A percentile compares a stretch with the other conserved stretches of the same genome.
phyloP scores from a whole-genome alignment of 2,888 invertebrate species.

The Parapristionchus giblindavisi region DNA sequence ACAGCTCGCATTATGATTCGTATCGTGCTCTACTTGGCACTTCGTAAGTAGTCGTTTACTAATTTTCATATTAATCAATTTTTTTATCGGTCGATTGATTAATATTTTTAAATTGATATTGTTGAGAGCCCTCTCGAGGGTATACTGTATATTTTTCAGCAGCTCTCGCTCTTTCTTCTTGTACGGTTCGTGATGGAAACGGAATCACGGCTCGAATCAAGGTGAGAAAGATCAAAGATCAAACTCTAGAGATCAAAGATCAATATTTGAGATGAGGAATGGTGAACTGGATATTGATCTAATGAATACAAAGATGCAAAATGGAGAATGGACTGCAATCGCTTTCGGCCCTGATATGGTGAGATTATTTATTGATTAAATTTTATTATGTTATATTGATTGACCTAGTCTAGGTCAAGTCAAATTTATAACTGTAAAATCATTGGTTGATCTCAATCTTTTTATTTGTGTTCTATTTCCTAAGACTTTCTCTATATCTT shows the following conservation, averaged over 20 bases:
- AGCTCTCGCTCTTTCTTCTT: neutral
- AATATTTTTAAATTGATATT: neutral
- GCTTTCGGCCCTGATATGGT: constrained; percentile 36
- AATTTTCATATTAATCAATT: neutral
- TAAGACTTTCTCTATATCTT: no score
- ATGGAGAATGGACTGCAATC: constrained; percentile 20
- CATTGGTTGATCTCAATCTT: no score
- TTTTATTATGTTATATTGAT: no score
- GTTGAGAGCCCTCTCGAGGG: no score
- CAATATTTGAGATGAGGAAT: constrained; percentile 14
- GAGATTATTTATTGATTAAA: no score
- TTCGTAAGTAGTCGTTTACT: neutral
- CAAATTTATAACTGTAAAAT: no score
- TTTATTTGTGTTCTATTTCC: no score
- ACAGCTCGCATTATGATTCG: constrained; percentile 13
- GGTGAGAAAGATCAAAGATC: neutral
- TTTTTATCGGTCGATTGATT: neutral
- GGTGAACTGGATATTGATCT: constrained; percentile 34
- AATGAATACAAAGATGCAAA: constrained; percentile 15
- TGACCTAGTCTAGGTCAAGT: no score
- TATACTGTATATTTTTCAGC: constrained; percentile 21
- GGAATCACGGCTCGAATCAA: constrained; percentile 29
- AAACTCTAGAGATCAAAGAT: neutral
- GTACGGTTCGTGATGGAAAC: constrained; percentile 26
- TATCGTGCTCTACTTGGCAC: constrained; percentile 6